Conservation (phyloP, 2,797 vertebrate genomes). For the Danio tinwini region DNA sequence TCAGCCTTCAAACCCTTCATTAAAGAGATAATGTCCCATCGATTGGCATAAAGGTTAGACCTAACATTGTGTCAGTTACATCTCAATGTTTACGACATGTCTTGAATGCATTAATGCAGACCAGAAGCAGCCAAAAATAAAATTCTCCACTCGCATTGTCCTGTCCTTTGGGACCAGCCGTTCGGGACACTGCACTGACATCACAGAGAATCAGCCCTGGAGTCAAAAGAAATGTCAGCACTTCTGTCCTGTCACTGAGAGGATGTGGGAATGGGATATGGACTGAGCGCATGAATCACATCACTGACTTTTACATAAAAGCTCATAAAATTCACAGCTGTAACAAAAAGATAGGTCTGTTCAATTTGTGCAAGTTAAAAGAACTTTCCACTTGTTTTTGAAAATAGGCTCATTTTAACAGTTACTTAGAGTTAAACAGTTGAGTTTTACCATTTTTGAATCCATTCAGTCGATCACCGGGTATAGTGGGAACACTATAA, state of each 20-base stretch:
- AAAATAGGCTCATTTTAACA: no score
- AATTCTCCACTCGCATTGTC: slow-evolving; percentile 17
- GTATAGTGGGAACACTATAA: no score
- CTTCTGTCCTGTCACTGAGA: slow-evolving; percentile 47
- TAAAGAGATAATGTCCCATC: slow-evolving; percentile 30
- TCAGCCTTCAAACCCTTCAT: slow-evolving; percentile 12
- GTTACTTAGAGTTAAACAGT: no score
- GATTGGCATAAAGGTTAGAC: slow-evolving; percentile 24
- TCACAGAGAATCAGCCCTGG: slow-evolving; percentile 38
- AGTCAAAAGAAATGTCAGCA: slow-evolving; percentile 54
- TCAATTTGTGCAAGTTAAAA: not conserved
- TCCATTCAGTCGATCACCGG: not conserved
- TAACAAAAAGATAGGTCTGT: not conserved
- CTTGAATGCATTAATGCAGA: slow-evolving; percentile 10
- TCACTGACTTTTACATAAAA: slow-evolving; percentile 20
- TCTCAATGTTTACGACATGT: slow-evolving; percentile 1
- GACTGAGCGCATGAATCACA: slow-evolving; percentile 17
- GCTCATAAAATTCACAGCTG: slow-evolving; percentile 1
- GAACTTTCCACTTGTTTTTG: no score
- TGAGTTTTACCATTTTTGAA: no score
- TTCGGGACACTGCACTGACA: slow-evolving; percentile 34
- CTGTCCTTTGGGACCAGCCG: slow-evolving; percentile 34
- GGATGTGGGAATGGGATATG: slow-evolving; percentile 16
- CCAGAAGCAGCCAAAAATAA: not conserved
- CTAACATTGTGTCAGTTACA: slow-evolving; percentile 26